phyloP scores from a whole-genome alignment of 2,888 invertebrate genomes.

The Scaptomyza flava region DNA sequence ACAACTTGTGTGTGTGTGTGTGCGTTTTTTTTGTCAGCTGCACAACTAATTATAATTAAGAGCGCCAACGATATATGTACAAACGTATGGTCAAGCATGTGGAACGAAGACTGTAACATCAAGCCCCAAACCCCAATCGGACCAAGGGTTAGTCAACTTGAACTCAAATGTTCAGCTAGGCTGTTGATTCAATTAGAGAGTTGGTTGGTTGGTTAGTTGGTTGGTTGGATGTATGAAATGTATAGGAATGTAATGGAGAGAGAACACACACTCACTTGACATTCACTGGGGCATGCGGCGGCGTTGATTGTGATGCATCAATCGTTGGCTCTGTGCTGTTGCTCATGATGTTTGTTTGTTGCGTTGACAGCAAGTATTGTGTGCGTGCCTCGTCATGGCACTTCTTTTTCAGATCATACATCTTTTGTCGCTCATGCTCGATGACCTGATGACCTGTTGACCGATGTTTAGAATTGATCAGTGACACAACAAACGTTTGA shows the following conservation, averaged over 20 bases:
- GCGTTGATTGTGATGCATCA: constrained; percentile 2
- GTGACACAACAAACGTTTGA: too few species aligned
- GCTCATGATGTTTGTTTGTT: constrained; percentile 20
- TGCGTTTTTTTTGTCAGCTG: constrained; percentile 44
- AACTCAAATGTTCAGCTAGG: constrained; percentile 19
- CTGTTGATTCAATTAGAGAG: constrained; percentile 55
- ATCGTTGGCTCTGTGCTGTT: constrained; percentile 14
- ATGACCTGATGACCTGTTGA: constrained; percentile 93
- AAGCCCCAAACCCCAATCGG: too few species aligned
- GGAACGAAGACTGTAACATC: constrained; percentile 18
- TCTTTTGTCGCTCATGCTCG: constrained; percentile 94
- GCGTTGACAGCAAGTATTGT: constrained; percentile 91
- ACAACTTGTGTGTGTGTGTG: not conserved
- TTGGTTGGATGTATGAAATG: not conserved
- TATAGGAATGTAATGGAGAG: not conserved
- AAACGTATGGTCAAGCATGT: constrained; percentile 15
- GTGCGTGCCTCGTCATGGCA: constrained; percentile 95
- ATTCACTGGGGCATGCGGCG: constrained; percentile 26
- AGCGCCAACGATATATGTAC: constrained; percentile 19
- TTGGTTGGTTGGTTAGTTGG: not conserved
- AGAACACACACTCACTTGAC: constrained; percentile 59
- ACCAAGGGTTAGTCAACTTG: constrained; percentile 21
- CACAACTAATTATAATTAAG: constrained; percentile 61
- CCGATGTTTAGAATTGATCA: not conserved
- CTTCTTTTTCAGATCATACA: constrained; percentile 92